Evolutionary conservation across 2,888 invertebrate genomes (phyloP).

Genomic region (Falcaria lacertinaria): DNA sequence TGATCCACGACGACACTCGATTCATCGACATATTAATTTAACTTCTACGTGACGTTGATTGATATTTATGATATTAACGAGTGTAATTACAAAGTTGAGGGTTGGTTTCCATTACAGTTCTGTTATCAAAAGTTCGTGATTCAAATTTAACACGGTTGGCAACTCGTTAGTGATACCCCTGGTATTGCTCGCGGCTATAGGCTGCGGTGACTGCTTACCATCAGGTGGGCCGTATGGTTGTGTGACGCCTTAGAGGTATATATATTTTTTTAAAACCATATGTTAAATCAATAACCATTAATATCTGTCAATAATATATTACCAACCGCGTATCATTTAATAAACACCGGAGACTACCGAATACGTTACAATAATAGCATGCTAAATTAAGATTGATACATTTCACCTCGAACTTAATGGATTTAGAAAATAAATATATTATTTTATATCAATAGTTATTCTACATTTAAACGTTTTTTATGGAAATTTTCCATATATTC

Average conservation of each 20-base stretch:
- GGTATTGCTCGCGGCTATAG: no score
- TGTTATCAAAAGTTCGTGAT: no score
- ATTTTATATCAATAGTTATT: background rate
- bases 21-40: conserved; percentile 67
- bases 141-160: no score
- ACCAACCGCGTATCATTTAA: no score
- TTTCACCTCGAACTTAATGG: background rate
- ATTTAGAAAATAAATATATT: background rate
- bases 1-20: conserved; percentile 66
- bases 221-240: no score
- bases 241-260: no score
- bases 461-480: background rate
- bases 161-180: no score
- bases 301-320: no score
- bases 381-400: background rate
- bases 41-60: conserved; percentile 55
- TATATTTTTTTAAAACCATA: no score
- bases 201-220: no score
- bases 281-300: no score
- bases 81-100: conserved; percentile 35
- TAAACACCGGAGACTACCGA: background rate
- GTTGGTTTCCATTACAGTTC: conserved; percentile 2
- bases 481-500: background rate
- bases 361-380: background rate
- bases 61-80: conserved; percentile 62